Conservation (phyloP, 2,113 vertebrate genomes). For the Quiscalus mexicanus region DNA sequence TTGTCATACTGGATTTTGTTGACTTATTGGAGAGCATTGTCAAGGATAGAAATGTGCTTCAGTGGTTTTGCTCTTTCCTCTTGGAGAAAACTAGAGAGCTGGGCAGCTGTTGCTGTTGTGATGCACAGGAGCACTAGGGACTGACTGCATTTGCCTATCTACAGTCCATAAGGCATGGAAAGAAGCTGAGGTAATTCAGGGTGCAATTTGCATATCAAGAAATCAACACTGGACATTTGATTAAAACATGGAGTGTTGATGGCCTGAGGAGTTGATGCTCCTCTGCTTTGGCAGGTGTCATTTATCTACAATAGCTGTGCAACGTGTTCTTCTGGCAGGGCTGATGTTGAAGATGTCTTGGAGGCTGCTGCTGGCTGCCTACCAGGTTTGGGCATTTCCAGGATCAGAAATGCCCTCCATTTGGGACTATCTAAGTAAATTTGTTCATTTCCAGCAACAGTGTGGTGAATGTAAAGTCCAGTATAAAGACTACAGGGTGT, state of each 20-base stretch:
- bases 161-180: neutral
- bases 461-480: neutral
- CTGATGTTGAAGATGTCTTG: neutral
- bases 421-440: neutral
- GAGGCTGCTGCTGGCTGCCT: neutral
- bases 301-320: conserved; percentile 16
- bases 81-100: neutral
- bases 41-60: neutral
- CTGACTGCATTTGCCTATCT: neutral
- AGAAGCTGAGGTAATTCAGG: neutral
- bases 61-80: neutral
- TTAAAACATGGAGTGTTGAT: neutral
- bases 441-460: neutral
- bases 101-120: neutral
- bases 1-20: neutral
- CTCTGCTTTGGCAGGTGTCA: neutral
- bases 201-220: neutral
- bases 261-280: neutral
- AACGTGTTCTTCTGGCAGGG: neutral
- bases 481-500: neutral
- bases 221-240: conserved; percentile 8
- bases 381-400: neutral
- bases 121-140: neutral
- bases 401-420: neutral
- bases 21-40: neutral